These are phyloP conservation scores for Aphelinus certus DNA, from an alignment of 1,140 invertebrate species.

Conservation along the genomic window DNA sequence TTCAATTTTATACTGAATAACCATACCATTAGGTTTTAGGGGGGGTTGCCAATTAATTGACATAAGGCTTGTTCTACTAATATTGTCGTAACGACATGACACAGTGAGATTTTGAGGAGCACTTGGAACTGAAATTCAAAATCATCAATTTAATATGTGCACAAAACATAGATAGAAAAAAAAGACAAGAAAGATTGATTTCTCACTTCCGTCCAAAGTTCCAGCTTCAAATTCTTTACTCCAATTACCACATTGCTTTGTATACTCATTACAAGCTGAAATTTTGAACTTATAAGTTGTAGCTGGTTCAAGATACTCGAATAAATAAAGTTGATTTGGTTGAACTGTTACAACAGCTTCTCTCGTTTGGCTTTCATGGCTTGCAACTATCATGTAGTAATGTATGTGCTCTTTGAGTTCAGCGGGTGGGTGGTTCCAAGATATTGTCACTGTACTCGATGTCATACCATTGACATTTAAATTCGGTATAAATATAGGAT, in stretches of 20 bases:
- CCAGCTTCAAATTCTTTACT: slow-evolving; percentile 79
- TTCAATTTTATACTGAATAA: slow-evolving; percentile 75
- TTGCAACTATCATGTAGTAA: slow-evolving; percentile 77
- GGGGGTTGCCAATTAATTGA: slow-evolving; percentile 78
- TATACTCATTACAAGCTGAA: slow-evolving; percentile 80
- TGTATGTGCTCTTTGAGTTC: slow-evolving; percentile 77
- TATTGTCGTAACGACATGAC: slow-evolving; percentile 73
- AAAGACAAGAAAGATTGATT: neutral
- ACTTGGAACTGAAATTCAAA: slow-evolving; percentile 64
- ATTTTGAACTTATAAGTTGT: slow-evolving; percentile 82
- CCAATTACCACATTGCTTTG: slow-evolving; percentile 77
- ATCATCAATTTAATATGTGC: slow-evolving; percentile 11
- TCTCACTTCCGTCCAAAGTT: slow-evolving; percentile 78
- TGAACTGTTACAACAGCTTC: slow-evolving; percentile 73
- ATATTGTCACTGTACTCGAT: slow-evolving; percentile 80
- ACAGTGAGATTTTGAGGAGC: slow-evolving; percentile 72
- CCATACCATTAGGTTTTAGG: slow-evolving; percentile 76
- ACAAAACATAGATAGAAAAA: neutral
- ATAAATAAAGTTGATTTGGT: slow-evolving; percentile 76
- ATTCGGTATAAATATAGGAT: slow-evolving; percentile 81
- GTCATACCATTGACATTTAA: slow-evolving; percentile 81
- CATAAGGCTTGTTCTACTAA: slow-evolving; percentile 72
- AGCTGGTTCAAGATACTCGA: slow-evolving; percentile 78
- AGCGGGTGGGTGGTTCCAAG: slow-evolving; percentile 75
- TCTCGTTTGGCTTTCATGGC: slow-evolving; percentile 68